Conservation (phyloP, 2,888 invertebrate species). For the Cinara cedri region DNA sequence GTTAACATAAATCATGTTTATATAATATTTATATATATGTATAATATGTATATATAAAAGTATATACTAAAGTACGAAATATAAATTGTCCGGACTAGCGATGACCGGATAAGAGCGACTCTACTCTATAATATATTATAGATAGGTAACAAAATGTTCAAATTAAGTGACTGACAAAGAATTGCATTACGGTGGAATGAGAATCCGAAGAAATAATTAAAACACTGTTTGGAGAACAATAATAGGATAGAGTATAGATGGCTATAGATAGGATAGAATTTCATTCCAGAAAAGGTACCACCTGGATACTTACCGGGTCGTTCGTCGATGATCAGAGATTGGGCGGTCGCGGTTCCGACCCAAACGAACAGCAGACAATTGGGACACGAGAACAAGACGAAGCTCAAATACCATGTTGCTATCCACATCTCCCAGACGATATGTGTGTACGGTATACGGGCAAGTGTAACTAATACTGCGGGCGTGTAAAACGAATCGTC, state of each 20-base stretch:
- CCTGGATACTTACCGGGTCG: conserved; percentile 37
- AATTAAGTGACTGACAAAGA: too few relatives aligned
- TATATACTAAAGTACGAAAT: background rate
- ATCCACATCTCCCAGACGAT: conserved; percentile 51
- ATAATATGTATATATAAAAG: background rate
- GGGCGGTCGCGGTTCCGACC: conserved; percentile 30
- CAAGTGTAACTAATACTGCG: too few relatives aligned
- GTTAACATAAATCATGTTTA: background rate
- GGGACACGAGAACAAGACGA: conserved; percentile 45
- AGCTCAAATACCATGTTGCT: conserved; percentile 51
- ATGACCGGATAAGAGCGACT: background rate
- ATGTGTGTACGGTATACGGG: background rate
- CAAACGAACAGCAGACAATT: conserved; percentile 29
- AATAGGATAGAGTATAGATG: too few relatives aligned
- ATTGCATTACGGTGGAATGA: too few relatives aligned
- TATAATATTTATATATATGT: too few relatives aligned
- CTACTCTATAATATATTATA: background rate
- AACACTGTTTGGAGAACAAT: too few relatives aligned
- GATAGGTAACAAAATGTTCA: too few relatives aligned
- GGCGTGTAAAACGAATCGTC: too few relatives aligned
- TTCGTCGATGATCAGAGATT: background rate
- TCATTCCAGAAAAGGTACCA: too few relatives aligned
- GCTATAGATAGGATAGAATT: too few relatives aligned
- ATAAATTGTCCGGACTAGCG: conserved; percentile 1
- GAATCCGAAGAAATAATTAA: too few relatives aligned